Base-by-base conservation (phyloP, 2,888 invertebrate species). In the Melanchra persicariae region DNA sequence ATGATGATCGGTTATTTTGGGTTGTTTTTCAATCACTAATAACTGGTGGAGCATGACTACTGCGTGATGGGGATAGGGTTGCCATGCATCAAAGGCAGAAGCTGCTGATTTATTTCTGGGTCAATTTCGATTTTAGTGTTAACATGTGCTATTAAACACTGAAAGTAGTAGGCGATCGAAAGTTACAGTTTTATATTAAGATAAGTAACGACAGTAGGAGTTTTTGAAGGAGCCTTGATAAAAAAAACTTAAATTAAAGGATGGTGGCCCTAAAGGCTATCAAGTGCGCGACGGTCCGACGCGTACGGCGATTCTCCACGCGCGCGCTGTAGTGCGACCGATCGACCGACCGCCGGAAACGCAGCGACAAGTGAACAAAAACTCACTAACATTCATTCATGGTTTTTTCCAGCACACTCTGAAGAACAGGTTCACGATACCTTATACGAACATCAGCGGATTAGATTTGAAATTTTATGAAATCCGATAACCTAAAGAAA, bases 231-330 rank as follows among this genome's bases (percentile, higher is more conserved):
- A 43, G 3, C 15, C 43, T 37, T 49, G 15, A 57, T 47, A 22
- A 47, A 54, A 78, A 26, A 52, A 52, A 9, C 2, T 47, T 22
- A 61, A 75, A 37, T n/a, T 59, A 74, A 76, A 64, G 68, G 64
- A 45, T 55, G 75, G 58, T 72, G 82, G 70, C 89, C 88, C 89
- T 87, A 79, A 58, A 67, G 68, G 63, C 70, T 83, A 74, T 70
- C 85, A 86, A 83, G 87, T 88, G 89, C 88, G 85, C 88, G 84
- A 84, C 93, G 93, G 83, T 93, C 93, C 94, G 89, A 92, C 90
- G 95, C 95, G 95, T 95, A 93, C 93, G 88, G 76, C 94, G 91
- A 96, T 96, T 96, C 94, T 92, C 92, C 94, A 96, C 95, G 95
- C 93, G 90, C 89, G 70, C 86, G 81, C 79, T 83, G 88, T 90